Evolutionary conservation across 1,140 invertebrate genomes (phyloP).

Genomic region (Drosophila repleta): DNA sequence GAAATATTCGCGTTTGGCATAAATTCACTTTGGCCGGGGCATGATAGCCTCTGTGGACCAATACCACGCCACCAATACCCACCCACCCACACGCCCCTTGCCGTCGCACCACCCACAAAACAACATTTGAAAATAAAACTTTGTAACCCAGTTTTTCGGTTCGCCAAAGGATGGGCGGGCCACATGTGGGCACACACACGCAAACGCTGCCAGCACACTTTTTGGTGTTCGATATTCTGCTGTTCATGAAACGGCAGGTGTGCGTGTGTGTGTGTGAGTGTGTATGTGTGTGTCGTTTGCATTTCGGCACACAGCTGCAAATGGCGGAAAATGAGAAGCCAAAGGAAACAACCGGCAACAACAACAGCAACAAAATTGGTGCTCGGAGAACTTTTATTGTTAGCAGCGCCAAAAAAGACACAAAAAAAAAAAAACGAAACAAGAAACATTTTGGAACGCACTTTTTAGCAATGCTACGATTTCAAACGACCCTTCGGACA

Average conservation of each 20-base stretch:
- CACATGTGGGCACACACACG: not conserved
- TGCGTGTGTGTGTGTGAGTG: constrained; percentile 13
- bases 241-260: constrained; percentile 53
- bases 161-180: not conserved
- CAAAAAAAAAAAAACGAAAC: constrained; percentile 4
- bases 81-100: not conserved
- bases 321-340: constrained; percentile 63
- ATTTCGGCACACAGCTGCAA: constrained; percentile 62
- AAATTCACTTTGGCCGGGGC: constrained; percentile 61
- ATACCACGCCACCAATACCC: constrained; percentile 8
- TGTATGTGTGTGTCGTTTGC: constrained; percentile 40
- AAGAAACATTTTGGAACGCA: constrained; percentile 50
- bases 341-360: constrained; percentile 28
- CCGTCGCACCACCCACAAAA: constrained; percentile 24
- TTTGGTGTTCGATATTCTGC: constrained; percentile 50
- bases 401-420: constrained; percentile 36
- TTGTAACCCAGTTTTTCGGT: constrained; percentile 68
- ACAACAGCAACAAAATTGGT: constrained; percentile 21
- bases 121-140: constrained; percentile 57
- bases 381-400: constrained; percentile 49
- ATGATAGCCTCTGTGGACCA: constrained; percentile 14
- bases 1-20: constrained; percentile 75
- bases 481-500: constrained; percentile 38
- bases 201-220: constrained; percentile 19
- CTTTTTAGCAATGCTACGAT: constrained; percentile 51